A percentile compares a stretch with the other conserved stretches of the same genome.
Conservation (phyloP, 1,140 invertebrate genomes). For the Formica selysi region DNA sequence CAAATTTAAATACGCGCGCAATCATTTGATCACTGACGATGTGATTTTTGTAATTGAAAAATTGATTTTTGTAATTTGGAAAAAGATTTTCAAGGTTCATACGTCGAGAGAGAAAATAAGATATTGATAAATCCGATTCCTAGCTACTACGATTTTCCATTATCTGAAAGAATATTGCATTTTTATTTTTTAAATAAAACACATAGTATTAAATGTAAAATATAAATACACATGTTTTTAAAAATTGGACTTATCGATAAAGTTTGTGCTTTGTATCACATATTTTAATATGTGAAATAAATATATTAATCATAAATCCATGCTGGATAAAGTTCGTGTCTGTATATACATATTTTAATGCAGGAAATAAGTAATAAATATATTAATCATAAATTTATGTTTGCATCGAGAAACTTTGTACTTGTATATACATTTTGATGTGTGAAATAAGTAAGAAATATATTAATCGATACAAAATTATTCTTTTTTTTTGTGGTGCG, state of each 20-base stretch:
- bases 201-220: too few relatives aligned
- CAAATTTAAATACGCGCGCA: slow-evolving; percentile 23
- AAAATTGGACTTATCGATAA: neutral
- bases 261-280: neutral
- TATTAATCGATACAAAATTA: slow-evolving; percentile 19
- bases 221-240: too few relatives aligned
- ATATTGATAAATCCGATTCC: neutral
- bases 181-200: neutral
- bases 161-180: neutral
- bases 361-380: neutral
- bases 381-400: neutral
- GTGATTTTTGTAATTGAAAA: neutral
- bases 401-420: too few relatives aligned
- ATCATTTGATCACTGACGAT: neutral
- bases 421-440: too few relatives aligned
- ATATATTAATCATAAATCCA: neutral
- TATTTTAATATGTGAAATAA: neutral
- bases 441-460: neutral
- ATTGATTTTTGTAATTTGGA: too few relatives aligned
- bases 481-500: neutral
- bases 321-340: too few relatives aligned
- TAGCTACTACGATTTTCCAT: neutral
- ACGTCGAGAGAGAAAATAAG: too few relatives aligned
- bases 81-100: neutral
- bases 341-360: too few relatives aligned